These are phyloP conservation scores for Dolomedes plantarius DNA, from an alignment of 2,888 invertebrate genomes.

Conservation along the genomic window DNA sequence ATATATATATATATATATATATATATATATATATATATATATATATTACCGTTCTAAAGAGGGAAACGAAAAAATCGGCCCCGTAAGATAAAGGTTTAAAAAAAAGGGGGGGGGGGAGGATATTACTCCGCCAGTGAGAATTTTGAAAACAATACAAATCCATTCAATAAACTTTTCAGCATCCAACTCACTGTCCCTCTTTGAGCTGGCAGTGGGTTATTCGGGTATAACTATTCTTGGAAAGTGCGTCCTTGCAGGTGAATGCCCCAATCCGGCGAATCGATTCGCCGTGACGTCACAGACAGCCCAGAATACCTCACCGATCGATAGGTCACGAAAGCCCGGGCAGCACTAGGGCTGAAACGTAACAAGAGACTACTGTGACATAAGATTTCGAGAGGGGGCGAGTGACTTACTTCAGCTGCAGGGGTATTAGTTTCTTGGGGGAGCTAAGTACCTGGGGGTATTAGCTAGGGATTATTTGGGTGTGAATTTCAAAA, in stretches of 20 bases:
- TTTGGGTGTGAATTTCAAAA: neutral
- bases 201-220: slow-evolving; percentile 21
- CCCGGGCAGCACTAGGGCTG: neutral
- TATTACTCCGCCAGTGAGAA: too few relatives aligned
- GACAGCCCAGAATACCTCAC: slow-evolving; percentile 13
- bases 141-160: neutral
- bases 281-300: slow-evolving; percentile 63
- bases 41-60: too few relatives aligned
- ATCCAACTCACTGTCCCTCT: neutral
- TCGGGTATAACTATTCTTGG: slow-evolving; percentile 48
- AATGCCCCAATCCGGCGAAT: slow-evolving; percentile 50
- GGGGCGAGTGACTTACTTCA: neutral
- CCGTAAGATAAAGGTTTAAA: too few relatives aligned
- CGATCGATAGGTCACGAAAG: slow-evolving; percentile 28
- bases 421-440: neutral
- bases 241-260: slow-evolving; percentile 46
- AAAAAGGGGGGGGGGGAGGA: too few relatives aligned
- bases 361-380: neutral
- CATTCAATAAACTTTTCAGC: neutral
- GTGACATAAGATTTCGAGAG: neutral
- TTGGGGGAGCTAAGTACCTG: neutral
- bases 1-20: too few relatives aligned
- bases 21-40: too few relatives aligned
- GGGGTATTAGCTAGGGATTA: slow-evolving; percentile 19
- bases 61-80: too few relatives aligned